Evolutionary conservation across 2,113 vertebrate genomes (phyloP).

Genomic region (Paramormyrops kingsleyae): DNA sequence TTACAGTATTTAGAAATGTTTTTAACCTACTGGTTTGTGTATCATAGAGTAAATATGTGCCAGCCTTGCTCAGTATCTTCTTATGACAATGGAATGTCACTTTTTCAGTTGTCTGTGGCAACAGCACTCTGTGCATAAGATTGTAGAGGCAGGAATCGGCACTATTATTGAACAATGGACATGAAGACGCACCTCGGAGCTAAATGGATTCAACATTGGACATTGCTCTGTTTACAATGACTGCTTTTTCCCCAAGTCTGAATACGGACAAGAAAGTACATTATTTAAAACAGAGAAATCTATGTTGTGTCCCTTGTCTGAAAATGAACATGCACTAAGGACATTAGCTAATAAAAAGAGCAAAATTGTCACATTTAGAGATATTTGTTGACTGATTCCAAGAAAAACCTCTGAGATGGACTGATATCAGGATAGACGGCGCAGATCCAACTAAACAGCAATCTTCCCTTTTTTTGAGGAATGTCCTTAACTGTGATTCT

Average conservation of each 20-base stretch:
- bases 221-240: conserved; percentile 12
- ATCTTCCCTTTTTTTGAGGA: background rate
- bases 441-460: background rate
- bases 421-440: background rate
- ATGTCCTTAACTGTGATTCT: conserved; percentile 5
- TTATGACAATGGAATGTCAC: conserved; percentile 37
- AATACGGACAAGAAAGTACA: conserved; percentile 38
- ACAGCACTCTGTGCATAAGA: conserved; percentile 2
- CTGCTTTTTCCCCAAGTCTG: conserved; percentile 30
- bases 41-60: conserved; percentile 29
- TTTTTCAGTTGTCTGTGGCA: background rate
- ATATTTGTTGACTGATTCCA: conserved; percentile 9
- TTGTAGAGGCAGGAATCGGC: conserved; percentile 19
- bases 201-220: conserved; percentile 23
- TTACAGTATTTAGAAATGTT: conserved; percentile 44
- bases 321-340: conserved; percentile 60
- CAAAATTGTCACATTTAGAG: conserved; percentile 10
- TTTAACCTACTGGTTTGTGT: conserved; percentile 42
- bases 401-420: conserved; percentile 4
- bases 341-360: conserved; percentile 36
- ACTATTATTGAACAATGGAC: conserved; percentile 20
- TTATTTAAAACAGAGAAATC: conserved; percentile 51
- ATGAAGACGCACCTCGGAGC: conserved; percentile 40
- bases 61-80: conserved; percentile 26
- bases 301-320: conserved; percentile 43